Evolutionary conservation across 2,888 invertebrate genomes (phyloP).

Genomic region (Pseudococcus viburni): DNA sequence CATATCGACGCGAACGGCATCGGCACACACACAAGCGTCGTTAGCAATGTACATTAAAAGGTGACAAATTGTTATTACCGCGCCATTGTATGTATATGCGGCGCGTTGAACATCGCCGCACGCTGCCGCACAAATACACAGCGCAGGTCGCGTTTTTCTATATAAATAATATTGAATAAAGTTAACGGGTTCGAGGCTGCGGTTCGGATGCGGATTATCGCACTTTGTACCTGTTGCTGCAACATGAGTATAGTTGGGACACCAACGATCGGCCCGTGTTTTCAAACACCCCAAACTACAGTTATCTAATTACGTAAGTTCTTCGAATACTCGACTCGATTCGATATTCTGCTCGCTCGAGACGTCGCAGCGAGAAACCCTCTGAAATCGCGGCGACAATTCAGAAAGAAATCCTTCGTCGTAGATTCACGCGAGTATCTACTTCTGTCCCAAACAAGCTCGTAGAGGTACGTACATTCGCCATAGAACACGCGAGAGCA

Average conservation of each 20-base stretch:
- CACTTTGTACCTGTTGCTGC: constrained; percentile 15
- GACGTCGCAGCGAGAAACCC: background rate
- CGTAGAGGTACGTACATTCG: background rate
- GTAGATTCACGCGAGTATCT: background rate
- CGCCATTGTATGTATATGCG: constrained; percentile 63
- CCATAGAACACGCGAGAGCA: background rate
- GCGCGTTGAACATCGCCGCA: constrained; percentile 4
- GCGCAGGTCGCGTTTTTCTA: background rate
- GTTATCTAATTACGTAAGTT: background rate
- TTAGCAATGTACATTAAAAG: constrained; percentile 59
- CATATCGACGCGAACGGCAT: constrained; percentile 4
- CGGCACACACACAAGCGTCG: background rate
- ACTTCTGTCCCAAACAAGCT: background rate
- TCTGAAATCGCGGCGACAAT: background rate
- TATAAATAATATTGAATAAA: constrained; percentile 54
- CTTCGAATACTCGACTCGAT: background rate
- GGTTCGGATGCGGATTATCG: background rate
- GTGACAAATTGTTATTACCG: constrained; percentile 63
- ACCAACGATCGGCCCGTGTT: background rate
- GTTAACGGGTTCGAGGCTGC: constrained; percentile 45
- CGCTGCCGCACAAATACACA: constrained; percentile 9
- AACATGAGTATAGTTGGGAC: background rate
- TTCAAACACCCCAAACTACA: background rate
- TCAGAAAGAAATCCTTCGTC: background rate
- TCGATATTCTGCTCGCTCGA: background rate